Base-by-base conservation (phyloP, 2,113 vertebrate genomes). In the Dipodomys merriami region DNA sequence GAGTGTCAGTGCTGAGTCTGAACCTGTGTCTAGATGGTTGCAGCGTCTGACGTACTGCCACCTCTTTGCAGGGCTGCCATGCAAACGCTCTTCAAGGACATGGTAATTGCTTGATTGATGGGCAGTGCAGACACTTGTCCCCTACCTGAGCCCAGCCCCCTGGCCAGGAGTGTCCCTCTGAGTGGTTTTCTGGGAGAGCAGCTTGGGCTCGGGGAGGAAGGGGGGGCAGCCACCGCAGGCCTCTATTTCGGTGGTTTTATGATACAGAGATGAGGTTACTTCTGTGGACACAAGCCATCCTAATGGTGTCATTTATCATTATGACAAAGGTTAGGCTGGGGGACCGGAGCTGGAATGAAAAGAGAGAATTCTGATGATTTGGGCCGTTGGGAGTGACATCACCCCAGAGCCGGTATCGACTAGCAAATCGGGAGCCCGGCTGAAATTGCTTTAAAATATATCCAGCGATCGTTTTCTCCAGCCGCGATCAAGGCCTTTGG, bases 381-480 rank as follows among this genome's bases (percentile, higher is more conserved):
- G 95, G 97, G 81, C 96, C 95, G 95, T 94, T 95, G 95, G 95
- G 95, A 96, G 88, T 97, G 96, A 96, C 96, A 96, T 98, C 97
- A 96, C 79, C 91, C 94, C 92, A 94, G 92, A 97, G 69, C 85
- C 79, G 80, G 91, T 95, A 93, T 96, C 91, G 77, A 95, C 91
- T 86, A 81, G 96, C 93, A 97, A 82, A 96, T 97, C 96, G 93
- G 93, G 97, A 97, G 86, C 95, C 86, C 27, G 44, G 69, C 81
- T 83, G 91, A 96, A 97, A 97, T 97, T 95, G 93, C 91, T 97
- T 97, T 91, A 94, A 97, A 96, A 96, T 87, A 46, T 93, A 94
- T 94, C 95, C 92, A 91, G 96, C 90, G 95, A 29, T 96, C 33
- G 93, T 97, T 97, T 96, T 95, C 91, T 84, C 81, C 92, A 97